A percentile compares a stretch with the other conserved stretches of the same genome.
Conservation (phyloP, 1,140 invertebrate genomes). For the Ceratina calcarata region DNA sequence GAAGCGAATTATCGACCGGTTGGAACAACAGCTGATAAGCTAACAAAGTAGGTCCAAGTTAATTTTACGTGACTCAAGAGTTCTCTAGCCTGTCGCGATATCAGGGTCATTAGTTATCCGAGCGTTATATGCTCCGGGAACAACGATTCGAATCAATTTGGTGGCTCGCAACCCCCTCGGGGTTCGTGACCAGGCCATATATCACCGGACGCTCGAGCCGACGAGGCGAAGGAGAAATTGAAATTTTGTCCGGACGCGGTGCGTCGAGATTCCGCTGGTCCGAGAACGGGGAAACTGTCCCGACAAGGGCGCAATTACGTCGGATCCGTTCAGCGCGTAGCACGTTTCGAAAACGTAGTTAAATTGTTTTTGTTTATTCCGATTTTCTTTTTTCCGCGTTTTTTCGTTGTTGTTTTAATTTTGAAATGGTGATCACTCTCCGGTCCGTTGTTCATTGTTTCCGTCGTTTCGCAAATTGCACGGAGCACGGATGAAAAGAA, state of each 20-base stretch:
- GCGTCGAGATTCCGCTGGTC: slow-evolving; percentile 22
- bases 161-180: slow-evolving; percentile 56
- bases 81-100: slow-evolving; percentile 40
- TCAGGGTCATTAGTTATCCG: slow-evolving; percentile 65
- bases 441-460: background rate
- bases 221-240: slow-evolving; percentile 10
- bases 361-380: slow-evolving; percentile 3
- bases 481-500: background rate
- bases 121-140: slow-evolving; percentile 54
- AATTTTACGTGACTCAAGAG: no score
- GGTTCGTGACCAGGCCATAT: slow-evolving; percentile 57
- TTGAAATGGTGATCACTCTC: no score
- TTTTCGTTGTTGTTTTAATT: no score
- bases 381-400: no score
- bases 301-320: background rate
- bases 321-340: slow-evolving; percentile 4
- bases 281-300: background rate
- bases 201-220: slow-evolving; percentile 54
- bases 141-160: slow-evolving; percentile 70
- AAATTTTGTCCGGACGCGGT: slow-evolving; percentile 24
- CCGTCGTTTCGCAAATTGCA: slow-evolving; percentile 4
- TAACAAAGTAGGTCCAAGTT: background rate
- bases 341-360: background rate
- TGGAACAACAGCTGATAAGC: background rate
- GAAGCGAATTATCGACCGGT: no score